Evolutionary conservation across 2,888 invertebrate genomes (phyloP), one percentile per base, ranked within the genome.

Genomic region (Tridacna gigas): DNA sequence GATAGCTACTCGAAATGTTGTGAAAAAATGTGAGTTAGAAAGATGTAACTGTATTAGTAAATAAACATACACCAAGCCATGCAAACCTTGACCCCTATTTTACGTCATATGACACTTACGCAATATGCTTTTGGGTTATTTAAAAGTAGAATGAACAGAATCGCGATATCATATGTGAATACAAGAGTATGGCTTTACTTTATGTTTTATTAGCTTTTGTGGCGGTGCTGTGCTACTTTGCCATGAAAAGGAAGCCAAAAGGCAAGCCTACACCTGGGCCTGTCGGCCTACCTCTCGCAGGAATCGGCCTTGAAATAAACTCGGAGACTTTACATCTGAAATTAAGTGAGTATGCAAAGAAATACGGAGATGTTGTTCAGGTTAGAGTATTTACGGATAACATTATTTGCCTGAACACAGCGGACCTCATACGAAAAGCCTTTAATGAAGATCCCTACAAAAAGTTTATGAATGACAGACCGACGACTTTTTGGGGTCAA

Each of bases 181-280:
- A 7, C 37, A 37, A 37, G 28, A 28, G 5, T 37, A 67, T 67
- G 45, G 67, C 9, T 20, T 4, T 67, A 37, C 28, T 66, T 5
- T 67, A 45, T 45, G n/a, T 67, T 37, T 13, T 37, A 37, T 20
- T 67, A 13, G 45, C 2, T 15, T 20, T 67, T 5, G 5, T 67
- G n/a, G 45, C 28, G 7, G 26, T 22, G 51, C 22, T n/a, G 25
- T 45, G 20, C 48, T 15, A 47, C 63, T 75, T 61, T 3, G n/a
- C 25, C n/a, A 18, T 18, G 60, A 63, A 47, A 26, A 63, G 28
- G 15, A 26, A 28, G 37, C 37, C 37, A 9, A 47, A 63, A 28
- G 82, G 82, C 4, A 71, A 75, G 22, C 51, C 13, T 3, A 71
- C 79, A 15, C 77, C 74, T 5, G 83, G 83, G 56, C 83, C 83